These are phyloP conservation scores for Scatophagus argus DNA, from an alignment of 2,113 vertebrate species.

Conservation along the genomic window DNA sequence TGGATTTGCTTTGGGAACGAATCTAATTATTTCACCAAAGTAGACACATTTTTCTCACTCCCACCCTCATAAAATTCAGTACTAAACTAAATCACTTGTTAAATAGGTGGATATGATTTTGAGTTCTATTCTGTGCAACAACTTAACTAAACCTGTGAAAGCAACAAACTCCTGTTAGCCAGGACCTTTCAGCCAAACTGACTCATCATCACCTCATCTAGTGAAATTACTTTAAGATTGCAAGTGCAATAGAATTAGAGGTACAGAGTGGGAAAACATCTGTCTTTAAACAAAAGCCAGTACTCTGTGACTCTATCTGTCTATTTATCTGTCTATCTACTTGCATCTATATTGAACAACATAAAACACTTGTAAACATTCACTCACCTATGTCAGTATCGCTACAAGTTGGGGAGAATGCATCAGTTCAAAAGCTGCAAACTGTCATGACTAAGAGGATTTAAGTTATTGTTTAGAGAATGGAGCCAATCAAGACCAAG, in stretches of 20 bases:
- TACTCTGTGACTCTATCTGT: neutral
- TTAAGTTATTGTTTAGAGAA: slow-evolving; percentile 37
- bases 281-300: neutral
- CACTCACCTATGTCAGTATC: neutral
- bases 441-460: slow-evolving; percentile 41
- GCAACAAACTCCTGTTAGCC: neutral
- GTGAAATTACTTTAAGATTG: neutral
- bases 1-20: neutral
- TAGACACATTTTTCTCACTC: neutral
- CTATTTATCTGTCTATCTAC: neutral
- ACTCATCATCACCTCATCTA: neutral
- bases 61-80: neutral
- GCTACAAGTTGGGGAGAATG: neutral
- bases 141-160: neutral
- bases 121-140: neutral
- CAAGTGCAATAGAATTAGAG: neutral
- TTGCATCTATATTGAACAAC: neutral
- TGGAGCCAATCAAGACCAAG: slow-evolving; percentile 29
- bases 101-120: neutral
- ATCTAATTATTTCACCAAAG: neutral
- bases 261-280: neutral
- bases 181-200: neutral
- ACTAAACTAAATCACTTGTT: neutral
- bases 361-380: neutral
- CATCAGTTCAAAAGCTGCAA: slow-evolving; percentile 18